Conservation (phyloP, 2,113 vertebrate genomes). For the Nipponia nippon region DNA sequence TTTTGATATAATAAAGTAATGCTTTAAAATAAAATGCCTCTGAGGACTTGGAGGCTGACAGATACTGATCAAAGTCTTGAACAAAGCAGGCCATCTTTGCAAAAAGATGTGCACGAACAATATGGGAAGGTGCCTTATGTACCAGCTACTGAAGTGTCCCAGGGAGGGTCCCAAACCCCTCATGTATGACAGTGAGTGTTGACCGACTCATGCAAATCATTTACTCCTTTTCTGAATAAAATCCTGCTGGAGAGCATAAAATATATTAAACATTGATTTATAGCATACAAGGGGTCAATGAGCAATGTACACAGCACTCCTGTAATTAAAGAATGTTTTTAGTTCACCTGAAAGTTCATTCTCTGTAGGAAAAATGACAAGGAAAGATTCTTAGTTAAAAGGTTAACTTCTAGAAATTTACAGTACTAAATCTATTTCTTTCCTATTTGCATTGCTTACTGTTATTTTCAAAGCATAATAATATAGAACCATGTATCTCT, state of each 20-base stretch:
- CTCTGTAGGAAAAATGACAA: not conserved
- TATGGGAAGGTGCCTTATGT: not conserved
- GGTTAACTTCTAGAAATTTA: not conserved
- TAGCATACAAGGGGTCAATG: not conserved
- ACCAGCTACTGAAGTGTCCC: not conserved
- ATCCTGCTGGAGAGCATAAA: not conserved
- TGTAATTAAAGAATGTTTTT: not conserved
- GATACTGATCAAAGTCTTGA: not conserved
- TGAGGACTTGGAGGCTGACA: not conserved
- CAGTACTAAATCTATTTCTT: not conserved
- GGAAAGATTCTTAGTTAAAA: not conserved
- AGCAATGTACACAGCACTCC: not conserved
- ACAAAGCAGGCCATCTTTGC: not conserved
- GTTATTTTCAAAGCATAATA: not conserved
- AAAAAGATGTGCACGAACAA: not conserved
- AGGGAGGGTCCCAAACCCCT: not conserved
- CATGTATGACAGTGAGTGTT: not conserved
- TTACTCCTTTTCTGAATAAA: not conserved
- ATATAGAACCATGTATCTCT: not conserved
- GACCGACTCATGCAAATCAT: not conserved
- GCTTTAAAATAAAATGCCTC: not conserved
- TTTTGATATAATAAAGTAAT: not conserved
- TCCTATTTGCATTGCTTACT: not conserved
- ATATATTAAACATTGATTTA: not conserved
- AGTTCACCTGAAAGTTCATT: not conserved